These are phyloP conservation scores for Trinectes maculatus DNA, from an alignment of 2,113 vertebrate genomes.

Conservation along the genomic window DNA sequence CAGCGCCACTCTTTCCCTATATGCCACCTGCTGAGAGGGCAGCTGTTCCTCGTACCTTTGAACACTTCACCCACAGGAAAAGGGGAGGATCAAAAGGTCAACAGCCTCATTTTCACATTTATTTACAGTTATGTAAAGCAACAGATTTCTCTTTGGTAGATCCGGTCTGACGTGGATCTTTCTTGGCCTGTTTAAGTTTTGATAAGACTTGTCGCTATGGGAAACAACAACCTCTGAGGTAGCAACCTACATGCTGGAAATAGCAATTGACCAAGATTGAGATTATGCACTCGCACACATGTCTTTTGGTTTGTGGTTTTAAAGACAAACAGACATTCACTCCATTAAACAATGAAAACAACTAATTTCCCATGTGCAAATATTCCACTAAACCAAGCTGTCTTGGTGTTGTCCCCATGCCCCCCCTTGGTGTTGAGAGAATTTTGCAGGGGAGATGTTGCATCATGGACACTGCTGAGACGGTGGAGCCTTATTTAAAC, in stretches of 20 bases:
- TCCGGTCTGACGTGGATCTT: neutral
- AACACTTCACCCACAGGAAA: constrained; percentile 13
- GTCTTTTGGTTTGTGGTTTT: too few species aligned
- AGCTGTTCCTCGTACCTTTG: constrained; percentile 53
- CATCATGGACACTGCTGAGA: neutral
- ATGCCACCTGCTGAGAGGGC: constrained; percentile 57
- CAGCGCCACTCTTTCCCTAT: constrained; percentile 53
- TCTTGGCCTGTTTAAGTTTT: neutral
- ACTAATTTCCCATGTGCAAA: too few species aligned
- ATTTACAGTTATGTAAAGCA: constrained; percentile 24
- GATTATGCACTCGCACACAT: neutral
- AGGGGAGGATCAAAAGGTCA: constrained; percentile 37
- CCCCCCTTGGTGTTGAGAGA: too few species aligned
- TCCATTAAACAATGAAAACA: too few species aligned
- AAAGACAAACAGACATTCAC: too few species aligned
- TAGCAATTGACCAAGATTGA: too few species aligned
- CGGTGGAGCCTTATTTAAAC: neutral
- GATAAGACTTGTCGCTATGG: neutral
- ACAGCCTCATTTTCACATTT: constrained; percentile 20
- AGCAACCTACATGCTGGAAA: neutral
- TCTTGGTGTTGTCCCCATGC: too few species aligned
- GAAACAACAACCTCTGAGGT: neutral
- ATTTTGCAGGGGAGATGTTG: neutral
- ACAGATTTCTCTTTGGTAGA: constrained; percentile 4
- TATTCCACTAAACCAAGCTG: neutral